Base-by-base conservation (phyloP, 2,113 vertebrate genomes). In the Sitta europaea region DNA sequence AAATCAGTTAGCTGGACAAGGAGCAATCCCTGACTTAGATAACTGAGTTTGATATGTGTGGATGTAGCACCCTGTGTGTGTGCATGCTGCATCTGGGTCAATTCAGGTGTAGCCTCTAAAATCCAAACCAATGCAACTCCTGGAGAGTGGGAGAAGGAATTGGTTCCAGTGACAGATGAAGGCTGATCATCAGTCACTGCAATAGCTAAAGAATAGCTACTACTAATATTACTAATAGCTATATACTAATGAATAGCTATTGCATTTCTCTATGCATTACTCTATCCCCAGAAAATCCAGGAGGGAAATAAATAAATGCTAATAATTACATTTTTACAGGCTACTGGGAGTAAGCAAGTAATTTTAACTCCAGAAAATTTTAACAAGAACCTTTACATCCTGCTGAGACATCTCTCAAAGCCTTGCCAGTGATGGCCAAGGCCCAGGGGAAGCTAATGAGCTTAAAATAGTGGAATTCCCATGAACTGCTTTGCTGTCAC, bases 1-100 rank as follows among this genome's bases (percentile, higher is more conserved):
- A 65, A 48, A 45, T 70, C 35, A 29, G n/a, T 77, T 86, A 51
- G 53, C 57, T 82, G 80, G 40, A 86, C 42, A 79, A 77, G 47
- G 33, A 50, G 27, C 29, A 33, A 21, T 70, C 47, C n/a, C 5
- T 55, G 38, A 45, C 72, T 72, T 65, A 75, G 35, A 2, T 33
- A 63, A n/a, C n/a, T n/a, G n/a, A 33, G 38, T 76, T 50, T 33
- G 51, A 42, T 80, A 38, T 36, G 68, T 57, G 25, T 4, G 12
- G 36, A 23, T 35, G 35, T 63, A 22, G 48, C 48, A 20, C 23
- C 0, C 0, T 13, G 5, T 18, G 21, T 28, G 20, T 58, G 8
- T 14, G 40, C n/a, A n/a, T 9, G 12, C 57, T 9, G 21, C 42
- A 35, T 36, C 43, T 50, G 1, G 63, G 29, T 65, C 59, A 85